phyloP scores from a whole-genome alignment of 2,797 vertebrate genomes.

The Sebastes minor region DNA sequence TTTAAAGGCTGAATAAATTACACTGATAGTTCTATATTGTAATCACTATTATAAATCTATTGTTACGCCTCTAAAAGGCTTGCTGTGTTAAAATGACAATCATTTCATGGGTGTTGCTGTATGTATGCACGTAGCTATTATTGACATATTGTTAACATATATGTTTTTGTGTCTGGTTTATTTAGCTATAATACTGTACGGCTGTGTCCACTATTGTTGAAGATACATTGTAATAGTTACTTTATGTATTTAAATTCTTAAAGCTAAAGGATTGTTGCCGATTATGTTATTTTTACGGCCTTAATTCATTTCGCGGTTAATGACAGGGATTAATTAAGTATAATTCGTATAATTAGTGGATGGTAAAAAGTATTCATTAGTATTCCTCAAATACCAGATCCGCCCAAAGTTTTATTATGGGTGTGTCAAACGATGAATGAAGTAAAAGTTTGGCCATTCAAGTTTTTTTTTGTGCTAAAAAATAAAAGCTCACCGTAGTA shows the following conservation, averaged over 20 bases:
- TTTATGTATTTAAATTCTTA: neutral
- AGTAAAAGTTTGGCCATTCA: neutral
- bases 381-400: neutral
- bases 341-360: neutral
- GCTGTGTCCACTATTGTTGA: neutral
- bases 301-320: neutral
- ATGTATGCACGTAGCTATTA: neutral
- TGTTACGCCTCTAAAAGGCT: neutral
- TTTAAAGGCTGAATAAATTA: constrained; percentile 15
- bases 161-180: neutral
- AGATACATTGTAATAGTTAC: neutral
- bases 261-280: neutral
- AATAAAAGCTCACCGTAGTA: neutral
- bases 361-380: neutral
- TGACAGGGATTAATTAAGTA: neutral
- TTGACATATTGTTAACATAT: neutral
- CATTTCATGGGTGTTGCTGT: neutral
- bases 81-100: neutral
- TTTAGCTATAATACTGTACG: neutral
- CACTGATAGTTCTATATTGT: neutral
- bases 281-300: neutral
- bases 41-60: neutral
- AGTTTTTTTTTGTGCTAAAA: neutral
- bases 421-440: neutral
- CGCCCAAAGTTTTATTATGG: neutral